Percentiles rank a stretch among this genome's conserved stretches.
phyloP scores from a whole-genome alignment of 2,888 invertebrate genomes.

The Mamestra brassicae region DNA sequence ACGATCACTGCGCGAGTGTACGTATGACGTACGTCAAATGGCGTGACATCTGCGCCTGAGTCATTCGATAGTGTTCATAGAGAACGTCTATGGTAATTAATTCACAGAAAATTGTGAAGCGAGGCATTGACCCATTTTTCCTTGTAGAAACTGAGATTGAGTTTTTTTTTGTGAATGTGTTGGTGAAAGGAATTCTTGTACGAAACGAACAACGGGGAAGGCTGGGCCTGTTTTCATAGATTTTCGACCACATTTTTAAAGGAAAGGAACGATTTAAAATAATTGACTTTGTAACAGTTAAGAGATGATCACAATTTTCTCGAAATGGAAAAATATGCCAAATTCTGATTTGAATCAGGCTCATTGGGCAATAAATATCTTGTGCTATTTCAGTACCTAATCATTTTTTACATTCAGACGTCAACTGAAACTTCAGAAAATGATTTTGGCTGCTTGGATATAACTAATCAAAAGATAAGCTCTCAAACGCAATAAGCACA shows the following conservation, averaged over 20 bases:
- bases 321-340: too few species aligned
- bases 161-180: background rate
- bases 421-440: too few species aligned
- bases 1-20: slow-evolving; percentile 16
- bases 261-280: too few species aligned
- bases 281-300: background rate
- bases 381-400: too few species aligned
- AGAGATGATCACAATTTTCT: too few species aligned
- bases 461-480: too few species aligned
- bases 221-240: background rate
- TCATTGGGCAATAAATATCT: too few species aligned
- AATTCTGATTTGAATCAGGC: too few species aligned
- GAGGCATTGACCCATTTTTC: slow-evolving; percentile 53
- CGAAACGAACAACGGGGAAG: background rate
- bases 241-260: background rate
- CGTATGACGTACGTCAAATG: slow-evolving; percentile 58
- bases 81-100: slow-evolving; percentile 56
- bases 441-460: too few species aligned
- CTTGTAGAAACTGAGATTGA: slow-evolving; percentile 1
- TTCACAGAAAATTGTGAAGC: slow-evolving; percentile 56
- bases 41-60: slow-evolving; percentile 59
- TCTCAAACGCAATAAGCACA: too few species aligned
- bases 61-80: slow-evolving; percentile 54
- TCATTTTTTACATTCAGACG: too few species aligned
- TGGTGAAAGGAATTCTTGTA: background rate